These are phyloP conservation scores for Rhopalosiphum padi DNA, from an alignment of 1,140 invertebrate genomes.

Conservation along the genomic window DNA sequence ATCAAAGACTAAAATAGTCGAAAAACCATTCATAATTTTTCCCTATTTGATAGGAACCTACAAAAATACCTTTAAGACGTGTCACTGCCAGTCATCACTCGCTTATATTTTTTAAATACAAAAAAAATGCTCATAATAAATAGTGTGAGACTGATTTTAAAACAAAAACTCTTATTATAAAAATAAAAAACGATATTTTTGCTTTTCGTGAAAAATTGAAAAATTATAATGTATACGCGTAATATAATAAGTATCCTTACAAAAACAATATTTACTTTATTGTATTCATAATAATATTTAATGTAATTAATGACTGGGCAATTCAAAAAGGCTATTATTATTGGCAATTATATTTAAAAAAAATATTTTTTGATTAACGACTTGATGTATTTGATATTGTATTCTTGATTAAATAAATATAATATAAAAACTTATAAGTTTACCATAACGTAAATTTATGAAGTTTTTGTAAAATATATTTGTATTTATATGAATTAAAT, in stretches of 20 bases:
- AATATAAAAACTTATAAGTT: not conserved
- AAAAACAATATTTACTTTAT: not conserved
- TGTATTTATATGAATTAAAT: slow-evolving; percentile 5
- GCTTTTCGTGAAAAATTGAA: not conserved
- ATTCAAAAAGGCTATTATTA: not conserved
- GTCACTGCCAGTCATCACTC: not conserved
- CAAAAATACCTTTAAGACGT: not conserved
- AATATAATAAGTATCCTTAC: not conserved
- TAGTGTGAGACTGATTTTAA: not conserved
- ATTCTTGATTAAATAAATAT: not conserved
- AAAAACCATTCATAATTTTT: not conserved
- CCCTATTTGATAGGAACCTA: not conserved
- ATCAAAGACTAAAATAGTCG: not conserved
- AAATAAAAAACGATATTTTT: not conserved
- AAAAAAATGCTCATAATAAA: not conserved
- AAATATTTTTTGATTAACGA: not conserved
- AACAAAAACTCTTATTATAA: not conserved
- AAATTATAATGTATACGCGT: not conserved
- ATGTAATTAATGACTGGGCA: not conserved
- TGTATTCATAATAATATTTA: not conserved
- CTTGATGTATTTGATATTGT: not conserved
- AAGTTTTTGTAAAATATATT: not conserved
- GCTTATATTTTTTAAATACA: not conserved
- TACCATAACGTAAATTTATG: not conserved
- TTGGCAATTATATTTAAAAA: not conserved